Conservation (phyloP, 2,113 vertebrate species). For the Scatophagus argus region DNA sequence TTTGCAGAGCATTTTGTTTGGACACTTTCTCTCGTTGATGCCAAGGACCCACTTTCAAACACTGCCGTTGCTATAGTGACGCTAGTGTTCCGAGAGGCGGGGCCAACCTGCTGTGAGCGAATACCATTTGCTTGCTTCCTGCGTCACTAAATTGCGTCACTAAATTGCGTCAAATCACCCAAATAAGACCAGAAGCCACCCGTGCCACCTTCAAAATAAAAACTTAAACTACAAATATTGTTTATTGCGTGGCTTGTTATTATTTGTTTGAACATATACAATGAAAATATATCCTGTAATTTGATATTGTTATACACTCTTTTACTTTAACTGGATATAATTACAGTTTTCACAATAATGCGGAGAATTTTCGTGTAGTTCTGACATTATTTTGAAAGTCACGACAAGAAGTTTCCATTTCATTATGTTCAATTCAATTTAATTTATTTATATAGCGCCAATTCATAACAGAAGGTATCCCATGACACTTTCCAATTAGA, state of each 20-base stretch:
- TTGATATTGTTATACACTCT: accelerated
- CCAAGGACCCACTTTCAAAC: constrained; percentile 21
- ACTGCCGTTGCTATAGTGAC: constrained; percentile 57
- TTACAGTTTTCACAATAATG: not conserved
- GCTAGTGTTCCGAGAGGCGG: not conserved
- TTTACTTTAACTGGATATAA: accelerated
- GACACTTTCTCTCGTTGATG: not conserved
- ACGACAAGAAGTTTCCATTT: not conserved
- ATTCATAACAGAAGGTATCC: too few relatives aligned
- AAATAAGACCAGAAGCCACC: not conserved
- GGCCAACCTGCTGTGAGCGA: not conserved
- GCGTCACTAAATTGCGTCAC: too few relatives aligned
- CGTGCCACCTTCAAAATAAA: constrained; percentile 40
- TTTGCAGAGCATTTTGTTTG: not conserved
- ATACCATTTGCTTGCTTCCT: not conserved
- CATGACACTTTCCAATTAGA: too few relatives aligned
- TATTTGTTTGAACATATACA: not conserved
- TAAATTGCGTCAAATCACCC: accelerated
- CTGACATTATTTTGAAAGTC: constrained; percentile 51
- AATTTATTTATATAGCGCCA: too few relatives aligned
- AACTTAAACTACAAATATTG: accelerated
- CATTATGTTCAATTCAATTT: too few relatives aligned
- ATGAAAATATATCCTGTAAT: accelerated
- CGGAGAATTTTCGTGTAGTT: accelerated
- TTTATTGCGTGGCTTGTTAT: accelerated